Evolutionary conservation across 1,140 invertebrate genomes (phyloP), one percentile per base, ranked within the genome.

Genomic region (Camponotus vicinus): DNA sequence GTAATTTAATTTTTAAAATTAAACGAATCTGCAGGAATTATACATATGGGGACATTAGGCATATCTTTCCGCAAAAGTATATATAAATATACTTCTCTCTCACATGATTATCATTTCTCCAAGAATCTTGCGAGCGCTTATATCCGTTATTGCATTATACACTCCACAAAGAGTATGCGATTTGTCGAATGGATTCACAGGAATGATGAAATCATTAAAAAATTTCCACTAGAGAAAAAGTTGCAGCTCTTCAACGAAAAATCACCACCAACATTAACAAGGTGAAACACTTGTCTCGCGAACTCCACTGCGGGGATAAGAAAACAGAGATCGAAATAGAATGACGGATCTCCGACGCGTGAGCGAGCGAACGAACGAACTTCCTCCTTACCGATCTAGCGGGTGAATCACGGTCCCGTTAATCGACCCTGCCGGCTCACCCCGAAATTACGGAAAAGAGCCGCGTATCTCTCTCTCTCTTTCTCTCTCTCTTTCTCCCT

Each of bases 391-490:
- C 79, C 79, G 79, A 83, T 83, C 79, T 83, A 83, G 45, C 79
- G 79, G 79, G 79, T 83, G 79, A 83, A 83, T 83, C 79, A 83
- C 79, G 79, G 79, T 40, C 79, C 69, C 79, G 79, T 83, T 83
- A 83, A 83, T 83, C 79, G 79, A 83, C 79, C 79, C 79, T 83
- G 59, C 79, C 69, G 79, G 79, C 79, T 83, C 79, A 73, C 79
- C 79, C 79, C 79, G 79, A 83, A 83, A 83, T 83, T 83, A 83
- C 79, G 79, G 79, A 83, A 83, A 83, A 83, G 79, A 83, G 79
- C 79, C 79, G 69, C 79, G 45, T 69, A n/a, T 76, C 61, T 63
- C 77, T 82, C 34, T 32, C 57, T 70, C 18, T 82, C 18, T 69
- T 69, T 70, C 78, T 59, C 13, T 73, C 37, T 63, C 64, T 67